These are phyloP conservation scores for Bubo bubo DNA, from an alignment of 2,113 vertebrate genomes.

Conservation along the genomic window DNA sequence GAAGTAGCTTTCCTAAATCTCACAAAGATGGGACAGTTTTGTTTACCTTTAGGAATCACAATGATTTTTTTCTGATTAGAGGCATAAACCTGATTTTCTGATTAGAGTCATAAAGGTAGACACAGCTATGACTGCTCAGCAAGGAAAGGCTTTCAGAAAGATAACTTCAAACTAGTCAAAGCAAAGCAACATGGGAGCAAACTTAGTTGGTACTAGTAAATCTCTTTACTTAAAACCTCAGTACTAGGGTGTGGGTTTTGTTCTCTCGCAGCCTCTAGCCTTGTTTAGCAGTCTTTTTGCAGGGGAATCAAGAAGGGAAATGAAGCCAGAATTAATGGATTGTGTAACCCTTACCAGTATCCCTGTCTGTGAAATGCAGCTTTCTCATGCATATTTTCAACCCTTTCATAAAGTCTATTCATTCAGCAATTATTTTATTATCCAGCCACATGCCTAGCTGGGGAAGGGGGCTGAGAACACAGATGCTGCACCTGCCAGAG, in stretches of 20 bases:
- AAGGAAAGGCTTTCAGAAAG: background rate
- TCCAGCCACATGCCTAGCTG: background rate
- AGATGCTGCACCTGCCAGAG: background rate
- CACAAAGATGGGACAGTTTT: accelerated
- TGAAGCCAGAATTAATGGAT: background rate
- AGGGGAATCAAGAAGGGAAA: background rate
- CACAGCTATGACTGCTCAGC: background rate
- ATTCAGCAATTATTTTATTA: constrained; percentile 1
- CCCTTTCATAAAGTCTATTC: background rate
- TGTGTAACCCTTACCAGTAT: background rate
- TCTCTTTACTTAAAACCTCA: background rate
- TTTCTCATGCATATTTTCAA: background rate
- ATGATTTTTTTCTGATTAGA: background rate
- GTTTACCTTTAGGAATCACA: background rate
- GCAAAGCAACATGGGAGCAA: background rate
- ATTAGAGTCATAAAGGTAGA: background rate
- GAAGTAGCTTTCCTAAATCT: background rate
- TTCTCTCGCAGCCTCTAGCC: background rate
- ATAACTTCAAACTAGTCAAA: background rate
- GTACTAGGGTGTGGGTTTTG: background rate
- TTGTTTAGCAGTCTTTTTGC: background rate
- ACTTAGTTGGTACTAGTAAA: background rate
- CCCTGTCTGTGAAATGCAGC: background rate
- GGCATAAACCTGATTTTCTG: background rate
- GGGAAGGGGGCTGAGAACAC: background rate